phyloP scores from a whole-genome alignment of 2,888 invertebrate species.

The Monoplex corrugatus region DNA sequence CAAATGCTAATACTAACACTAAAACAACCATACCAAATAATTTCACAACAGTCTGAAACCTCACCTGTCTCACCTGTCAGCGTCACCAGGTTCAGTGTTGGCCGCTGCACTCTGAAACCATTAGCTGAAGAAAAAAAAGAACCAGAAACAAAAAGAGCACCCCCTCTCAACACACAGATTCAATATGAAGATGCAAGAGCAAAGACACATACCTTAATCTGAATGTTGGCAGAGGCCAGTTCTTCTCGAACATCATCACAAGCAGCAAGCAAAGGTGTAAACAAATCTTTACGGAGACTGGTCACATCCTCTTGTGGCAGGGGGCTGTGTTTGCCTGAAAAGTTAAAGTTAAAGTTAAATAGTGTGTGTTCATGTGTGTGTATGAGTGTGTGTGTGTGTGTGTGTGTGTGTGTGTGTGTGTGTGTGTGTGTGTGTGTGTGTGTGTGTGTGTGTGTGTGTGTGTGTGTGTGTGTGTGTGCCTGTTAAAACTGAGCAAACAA shows the following conservation, averaged over 20 bases:
- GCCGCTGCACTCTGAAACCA: no score
- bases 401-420: background rate
- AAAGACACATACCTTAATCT: conserved; percentile 66
- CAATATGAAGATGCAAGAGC: no score
- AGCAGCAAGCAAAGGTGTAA: conserved; percentile 62
- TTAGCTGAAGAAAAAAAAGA: no score
- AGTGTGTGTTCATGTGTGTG: background rate
- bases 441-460: background rate
- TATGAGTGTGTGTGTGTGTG: background rate
- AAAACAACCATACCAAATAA: no score
- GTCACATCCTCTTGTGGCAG: conserved; percentile 47
- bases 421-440: background rate
- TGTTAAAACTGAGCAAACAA: background rate
- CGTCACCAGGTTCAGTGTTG: no score
- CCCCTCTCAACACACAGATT: no score
- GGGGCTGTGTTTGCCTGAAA: conserved; percentile 50
- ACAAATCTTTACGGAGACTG: conserved; percentile 47
- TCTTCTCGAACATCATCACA: conserved; percentile 70
- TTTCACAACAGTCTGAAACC: no score
- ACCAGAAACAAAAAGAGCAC: no score
- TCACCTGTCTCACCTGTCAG: no score
- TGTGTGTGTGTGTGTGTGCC: no score
- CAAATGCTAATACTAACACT: no score
- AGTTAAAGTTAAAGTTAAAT: background rate
- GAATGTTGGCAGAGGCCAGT: conserved; percentile 64